Evolutionary conservation across 1,140 invertebrate genomes (phyloP), one percentile per base, ranked within the genome.

Genomic region (Platorchestia sp.): DNA sequence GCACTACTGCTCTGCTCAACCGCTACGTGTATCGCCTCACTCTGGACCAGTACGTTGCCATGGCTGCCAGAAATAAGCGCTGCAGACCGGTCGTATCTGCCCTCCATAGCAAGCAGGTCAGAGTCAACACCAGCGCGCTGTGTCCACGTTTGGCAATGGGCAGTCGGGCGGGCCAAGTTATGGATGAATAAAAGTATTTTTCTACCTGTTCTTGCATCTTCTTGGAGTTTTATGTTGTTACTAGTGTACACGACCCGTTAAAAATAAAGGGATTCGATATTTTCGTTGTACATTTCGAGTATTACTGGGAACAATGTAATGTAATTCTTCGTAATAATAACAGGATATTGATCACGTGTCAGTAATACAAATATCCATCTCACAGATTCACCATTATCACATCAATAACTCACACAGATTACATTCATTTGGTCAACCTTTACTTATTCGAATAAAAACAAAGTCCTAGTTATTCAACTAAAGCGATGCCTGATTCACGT

Each of bases 1-100:
- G 41, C 3, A 44, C 45, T 10, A 47, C 91, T 47, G 91, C 91
- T 22, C 91, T 93, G 43, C 91, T 93, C 45, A 93, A 93, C 40
- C 91, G 91, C 91, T 93, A 47, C 40, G 91, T 93, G 10, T 93
- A 45, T 40, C 43, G 91, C 43, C 91, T 93, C 41, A 93, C 91
- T 10, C 91, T 93, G 44, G 91, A 93, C 91, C 91, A 93, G 27
- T 93, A 93, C 45, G 91, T 93, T 45, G 91, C 91, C 45, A 45
- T 93, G 91, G 91, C 91, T 22, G 43, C 91, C 43, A 93, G 91
- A 47, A 93, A 93, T 44, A 93, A 93, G 91, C 91, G 91, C 40
- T 93, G 91, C 91, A 45, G 91, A 93, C 91, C 43, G 40, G 91
- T 93, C 14, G 43, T 45, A 44, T 93, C 91, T 45, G 91, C 91